Conservation (phyloP, 2,113 vertebrate genomes). For the Sturnus vulgaris region DNA sequence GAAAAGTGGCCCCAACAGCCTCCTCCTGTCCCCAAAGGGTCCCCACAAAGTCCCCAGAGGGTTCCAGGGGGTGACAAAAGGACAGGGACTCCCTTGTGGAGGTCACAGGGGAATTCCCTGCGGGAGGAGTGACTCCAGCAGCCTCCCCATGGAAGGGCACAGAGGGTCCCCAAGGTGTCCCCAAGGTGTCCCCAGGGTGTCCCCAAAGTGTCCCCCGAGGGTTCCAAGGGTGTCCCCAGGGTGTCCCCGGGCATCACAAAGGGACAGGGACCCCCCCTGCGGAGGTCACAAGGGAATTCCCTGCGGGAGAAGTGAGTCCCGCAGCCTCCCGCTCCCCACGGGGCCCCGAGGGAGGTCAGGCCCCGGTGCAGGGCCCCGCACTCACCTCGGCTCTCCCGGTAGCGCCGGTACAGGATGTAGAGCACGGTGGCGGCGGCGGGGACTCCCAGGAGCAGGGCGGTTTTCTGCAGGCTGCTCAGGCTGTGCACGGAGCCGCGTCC, state of each 20-base stretch:
- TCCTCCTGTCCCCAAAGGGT: not conserved
- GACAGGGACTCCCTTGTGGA: too few species aligned
- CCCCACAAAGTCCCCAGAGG: not conserved
- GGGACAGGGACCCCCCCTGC: too few species aligned
- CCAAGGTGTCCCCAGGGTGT: not conserved
- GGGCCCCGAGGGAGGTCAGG: not conserved
- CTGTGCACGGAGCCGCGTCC: not conserved
- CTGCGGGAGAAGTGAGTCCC: rapidly evolving
- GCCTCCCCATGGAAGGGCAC: not conserved
- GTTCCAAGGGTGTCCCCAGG: too few species aligned
- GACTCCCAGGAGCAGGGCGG: not conserved
- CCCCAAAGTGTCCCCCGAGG: too few species aligned
- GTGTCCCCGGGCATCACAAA: too few species aligned
- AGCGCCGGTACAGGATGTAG: not conserved
- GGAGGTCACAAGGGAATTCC: not conserved
- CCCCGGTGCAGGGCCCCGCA: not conserved
- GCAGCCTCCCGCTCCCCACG: too few species aligned
- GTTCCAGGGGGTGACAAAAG: too few species aligned
- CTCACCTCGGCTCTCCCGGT: not conserved
- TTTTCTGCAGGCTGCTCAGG: not conserved
- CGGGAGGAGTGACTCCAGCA: not conserved
- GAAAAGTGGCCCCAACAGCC: not conserved
- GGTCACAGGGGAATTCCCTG: too few species aligned
- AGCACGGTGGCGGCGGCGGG: not conserved
- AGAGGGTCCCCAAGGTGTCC: too few species aligned